Percentiles rank a stretch among this genome's conserved stretches.
phyloP scores from a whole-genome alignment of 2,113 vertebrate species.

The Ia io region DNA sequence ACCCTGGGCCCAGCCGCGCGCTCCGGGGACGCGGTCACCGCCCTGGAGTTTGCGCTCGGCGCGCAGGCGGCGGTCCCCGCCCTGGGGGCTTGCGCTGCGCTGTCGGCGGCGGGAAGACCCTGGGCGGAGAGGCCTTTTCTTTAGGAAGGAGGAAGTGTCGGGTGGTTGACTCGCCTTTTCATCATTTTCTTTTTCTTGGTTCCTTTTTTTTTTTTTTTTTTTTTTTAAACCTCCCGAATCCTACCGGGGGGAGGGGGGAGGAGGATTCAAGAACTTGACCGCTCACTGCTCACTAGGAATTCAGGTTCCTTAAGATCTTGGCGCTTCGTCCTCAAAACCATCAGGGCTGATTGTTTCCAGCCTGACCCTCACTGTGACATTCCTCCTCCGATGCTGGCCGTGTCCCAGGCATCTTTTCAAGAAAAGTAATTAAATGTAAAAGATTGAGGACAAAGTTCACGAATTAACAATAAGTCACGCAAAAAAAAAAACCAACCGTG shows the following conservation, averaged over 20 bases:
- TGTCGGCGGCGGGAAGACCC: neutral
- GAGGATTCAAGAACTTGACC: neutral
- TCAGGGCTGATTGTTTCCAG: slow-evolving; percentile 21
- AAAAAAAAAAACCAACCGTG: neutral
- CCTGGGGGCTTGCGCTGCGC: rapidly evolving
- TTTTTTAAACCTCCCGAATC: neutral
- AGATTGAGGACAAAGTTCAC: neutral
- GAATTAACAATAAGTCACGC: neutral
- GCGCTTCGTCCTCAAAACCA: neutral
- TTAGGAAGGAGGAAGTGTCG: neutral
- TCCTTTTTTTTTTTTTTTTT: neutral
- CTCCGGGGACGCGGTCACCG: no score
- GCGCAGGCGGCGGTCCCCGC: rapidly evolving
- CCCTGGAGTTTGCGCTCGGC: rapidly evolving
- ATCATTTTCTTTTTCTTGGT: neutral
- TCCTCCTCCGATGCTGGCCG: neutral
- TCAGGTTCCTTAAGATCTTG: neutral
- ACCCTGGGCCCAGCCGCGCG: neutral
- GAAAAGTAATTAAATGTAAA: slow-evolving; percentile 3
- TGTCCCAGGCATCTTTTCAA: slow-evolving; percentile 40
- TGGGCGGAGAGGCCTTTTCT: neutral
- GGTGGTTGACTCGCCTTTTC: neutral
- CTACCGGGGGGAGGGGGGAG: neutral
- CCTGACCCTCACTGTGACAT: neutral
- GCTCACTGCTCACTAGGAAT: neutral